Evolutionary conservation across 2,888 invertebrate species (phyloP).

Genomic region (Abrostola triplasia): DNA sequence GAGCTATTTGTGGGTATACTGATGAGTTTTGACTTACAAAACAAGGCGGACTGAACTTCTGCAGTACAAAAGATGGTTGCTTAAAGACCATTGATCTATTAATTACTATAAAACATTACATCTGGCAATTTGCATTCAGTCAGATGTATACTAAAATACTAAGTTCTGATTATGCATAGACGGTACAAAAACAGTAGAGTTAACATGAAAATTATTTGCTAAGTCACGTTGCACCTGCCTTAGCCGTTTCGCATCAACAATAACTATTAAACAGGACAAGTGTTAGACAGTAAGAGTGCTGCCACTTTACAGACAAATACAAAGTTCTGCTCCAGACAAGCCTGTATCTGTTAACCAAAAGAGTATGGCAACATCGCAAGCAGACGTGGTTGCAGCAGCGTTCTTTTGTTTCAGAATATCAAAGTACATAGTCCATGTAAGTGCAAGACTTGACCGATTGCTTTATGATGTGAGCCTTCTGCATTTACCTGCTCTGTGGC

Average conservation of each 20-base stretch:
- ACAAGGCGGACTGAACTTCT: too few relatives aligned
- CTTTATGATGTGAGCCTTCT: constrained; percentile 29
- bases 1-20: too few relatives aligned
- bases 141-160: neutral
- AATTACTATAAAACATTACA: too few relatives aligned
- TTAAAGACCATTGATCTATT: too few relatives aligned
- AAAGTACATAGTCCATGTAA: neutral
- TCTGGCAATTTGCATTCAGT: too few relatives aligned
- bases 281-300: constrained; percentile 23
- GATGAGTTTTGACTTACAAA: too few relatives aligned
- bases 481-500: constrained; percentile 14
- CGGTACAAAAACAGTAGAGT: constrained; percentile 17
- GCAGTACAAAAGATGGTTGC: too few relatives aligned
- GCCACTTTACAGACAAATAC: constrained; percentile 12
- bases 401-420: neutral
- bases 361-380: too few relatives aligned
- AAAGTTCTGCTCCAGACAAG: constrained; percentile 10
- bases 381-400: too few relatives aligned
- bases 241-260: constrained; percentile 65
- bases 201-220: constrained; percentile 40
- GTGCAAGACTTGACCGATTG: too few relatives aligned
- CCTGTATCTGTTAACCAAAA: too few relatives aligned
- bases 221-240: constrained; percentile 51
- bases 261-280: constrained; percentile 33
- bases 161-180: neutral